Percentiles rank a stretch among this genome's conserved stretches.
phyloP scores from a whole-genome alignment of 2,888 invertebrate species.

The Mystacides longicornis region DNA sequence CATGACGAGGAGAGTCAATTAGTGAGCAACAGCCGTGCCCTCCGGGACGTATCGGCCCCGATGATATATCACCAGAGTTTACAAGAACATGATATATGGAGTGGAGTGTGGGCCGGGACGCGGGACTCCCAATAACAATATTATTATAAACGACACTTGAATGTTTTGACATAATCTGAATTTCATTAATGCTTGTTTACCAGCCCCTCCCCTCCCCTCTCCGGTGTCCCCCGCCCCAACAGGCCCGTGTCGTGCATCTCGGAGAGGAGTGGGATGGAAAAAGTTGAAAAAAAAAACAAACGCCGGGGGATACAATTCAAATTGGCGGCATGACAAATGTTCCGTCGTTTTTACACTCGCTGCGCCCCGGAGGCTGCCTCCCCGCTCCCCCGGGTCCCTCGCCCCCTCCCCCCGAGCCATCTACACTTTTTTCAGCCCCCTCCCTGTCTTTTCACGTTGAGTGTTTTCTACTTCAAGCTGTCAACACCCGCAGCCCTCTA shows the following conservation, averaged over 20 bases:
- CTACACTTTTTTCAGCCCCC: too few species aligned
- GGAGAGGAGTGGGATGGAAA: too few species aligned
- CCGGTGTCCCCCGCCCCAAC: too few species aligned
- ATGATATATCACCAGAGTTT: too few species aligned
- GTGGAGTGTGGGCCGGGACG: too few species aligned
- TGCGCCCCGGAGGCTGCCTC: not conserved
- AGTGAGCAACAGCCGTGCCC: too few species aligned
- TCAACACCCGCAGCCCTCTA: not conserved
- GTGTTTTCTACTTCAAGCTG: not conserved
- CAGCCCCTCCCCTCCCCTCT: too few species aligned
- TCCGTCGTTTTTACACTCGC: slow-evolving; percentile 6
- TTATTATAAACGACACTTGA: not conserved
- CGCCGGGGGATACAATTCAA: not conserved
- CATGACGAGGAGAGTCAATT: too few species aligned
- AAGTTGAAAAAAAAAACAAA: not conserved
- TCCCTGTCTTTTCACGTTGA: not conserved
- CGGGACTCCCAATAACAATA: too few species aligned
- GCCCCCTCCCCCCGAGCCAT: not conserved
- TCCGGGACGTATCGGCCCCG: too few species aligned
- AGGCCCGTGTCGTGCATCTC: not conserved
- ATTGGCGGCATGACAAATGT: slow-evolving; percentile 1
- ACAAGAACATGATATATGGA: too few species aligned
- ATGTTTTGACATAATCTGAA: not conserved
- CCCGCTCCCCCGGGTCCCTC: not conserved
- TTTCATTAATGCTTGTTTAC: not conserved